A percentile compares a stretch with the other conserved stretches of the same genome.
These are phyloP conservation scores for Phyllopteryx taeniolatus DNA, from an alignment of 2,113 vertebrate genomes.

Conservation along the genomic window DNA sequence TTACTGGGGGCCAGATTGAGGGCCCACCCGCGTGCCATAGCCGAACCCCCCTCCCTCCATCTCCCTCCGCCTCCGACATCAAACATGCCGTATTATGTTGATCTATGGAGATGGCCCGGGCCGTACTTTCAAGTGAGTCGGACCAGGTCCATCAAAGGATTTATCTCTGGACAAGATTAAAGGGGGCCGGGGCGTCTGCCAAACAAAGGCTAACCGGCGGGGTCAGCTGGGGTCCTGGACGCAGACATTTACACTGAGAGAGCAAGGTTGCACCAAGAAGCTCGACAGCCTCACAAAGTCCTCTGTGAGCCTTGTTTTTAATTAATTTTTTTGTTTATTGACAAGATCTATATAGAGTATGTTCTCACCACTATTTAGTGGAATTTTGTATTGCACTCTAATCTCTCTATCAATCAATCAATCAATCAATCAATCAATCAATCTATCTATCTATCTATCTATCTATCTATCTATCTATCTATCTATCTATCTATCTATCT, in stretches of 20 bases:
- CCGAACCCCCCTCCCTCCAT: neutral
- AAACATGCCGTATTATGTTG: conserved; percentile 70
- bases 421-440: too few species aligned
- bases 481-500: too few species aligned
- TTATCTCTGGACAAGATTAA: conserved; percentile 77
- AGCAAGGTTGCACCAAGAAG: conserved; percentile 18
- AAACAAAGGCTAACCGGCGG: conserved; percentile 69
- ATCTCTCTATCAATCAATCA: too few species aligned
- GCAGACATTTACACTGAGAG: conserved; percentile 57
- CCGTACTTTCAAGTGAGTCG: conserved; percentile 71
- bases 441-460: too few species aligned
- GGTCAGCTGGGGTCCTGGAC: conserved; percentile 62
- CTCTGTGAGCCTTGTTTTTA: neutral
- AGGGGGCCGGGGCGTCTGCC: conserved; percentile 70
- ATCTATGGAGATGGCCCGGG: conserved; percentile 69
- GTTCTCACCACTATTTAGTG: neutral
- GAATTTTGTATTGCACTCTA: too few species aligned
- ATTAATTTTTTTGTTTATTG: neutral
- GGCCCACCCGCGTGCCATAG: conserved; percentile 61
- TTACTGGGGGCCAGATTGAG: conserved; percentile 37
- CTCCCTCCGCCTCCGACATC: conserved; percentile 53
- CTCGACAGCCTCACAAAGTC: conserved; percentile 12
- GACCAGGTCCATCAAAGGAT: conserved; percentile 74
- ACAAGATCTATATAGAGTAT: neutral
- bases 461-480: too few species aligned